Percentiles rank a stretch among this genome's conserved stretches.
Conservation (phyloP, 2,888 invertebrate genomes). For the Platycheirus rosarum region DNA sequence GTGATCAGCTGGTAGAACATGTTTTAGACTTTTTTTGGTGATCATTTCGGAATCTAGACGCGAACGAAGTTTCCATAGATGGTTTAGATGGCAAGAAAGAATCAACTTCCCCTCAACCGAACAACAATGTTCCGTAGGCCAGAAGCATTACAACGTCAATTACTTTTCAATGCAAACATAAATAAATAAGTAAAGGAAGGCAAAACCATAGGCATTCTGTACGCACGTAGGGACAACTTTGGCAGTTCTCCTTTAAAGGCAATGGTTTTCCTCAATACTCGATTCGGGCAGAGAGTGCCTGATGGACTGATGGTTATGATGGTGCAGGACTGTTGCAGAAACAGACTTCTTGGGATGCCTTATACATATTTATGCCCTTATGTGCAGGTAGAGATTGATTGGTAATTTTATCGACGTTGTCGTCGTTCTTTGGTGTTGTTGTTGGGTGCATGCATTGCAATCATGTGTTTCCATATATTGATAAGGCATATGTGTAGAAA, state of each 20-base stretch:
- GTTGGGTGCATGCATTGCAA: constrained; percentile 49
- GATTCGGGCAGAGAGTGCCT: not conserved
- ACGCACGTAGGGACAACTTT: constrained; percentile 17
- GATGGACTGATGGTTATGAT: constrained; percentile 1
- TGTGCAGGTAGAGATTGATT: constrained; percentile 69
- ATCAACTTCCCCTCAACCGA: constrained; percentile 56
- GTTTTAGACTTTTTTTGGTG: constrained; percentile 16
- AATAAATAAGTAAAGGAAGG: constrained; percentile 14
- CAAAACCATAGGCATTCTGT: not conserved
- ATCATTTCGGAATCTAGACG: constrained; percentile 51
- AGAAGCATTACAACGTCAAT: constrained; percentile 59
- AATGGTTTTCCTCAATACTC: not conserved
- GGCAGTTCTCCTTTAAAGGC: not conserved
- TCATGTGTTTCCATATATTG: constrained; percentile 32
- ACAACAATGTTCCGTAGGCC: constrained; percentile 8
- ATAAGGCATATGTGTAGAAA: constrained; percentile 48
- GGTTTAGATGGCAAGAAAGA: constrained; percentile 20
- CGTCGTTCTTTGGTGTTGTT: constrained; percentile 26
- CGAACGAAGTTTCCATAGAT: constrained; percentile 42
- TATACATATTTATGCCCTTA: constrained; percentile 54
- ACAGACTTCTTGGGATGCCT: constrained; percentile 26
- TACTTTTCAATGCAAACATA: constrained; percentile 52
- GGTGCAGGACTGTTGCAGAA: constrained; percentile 2
- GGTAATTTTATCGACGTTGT: constrained; percentile 54
- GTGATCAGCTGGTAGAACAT: constrained; percentile 49